Evolutionary conservation across 1,140 invertebrate species (phyloP).

Genomic region (Lordiphosa stackelbergi): DNA sequence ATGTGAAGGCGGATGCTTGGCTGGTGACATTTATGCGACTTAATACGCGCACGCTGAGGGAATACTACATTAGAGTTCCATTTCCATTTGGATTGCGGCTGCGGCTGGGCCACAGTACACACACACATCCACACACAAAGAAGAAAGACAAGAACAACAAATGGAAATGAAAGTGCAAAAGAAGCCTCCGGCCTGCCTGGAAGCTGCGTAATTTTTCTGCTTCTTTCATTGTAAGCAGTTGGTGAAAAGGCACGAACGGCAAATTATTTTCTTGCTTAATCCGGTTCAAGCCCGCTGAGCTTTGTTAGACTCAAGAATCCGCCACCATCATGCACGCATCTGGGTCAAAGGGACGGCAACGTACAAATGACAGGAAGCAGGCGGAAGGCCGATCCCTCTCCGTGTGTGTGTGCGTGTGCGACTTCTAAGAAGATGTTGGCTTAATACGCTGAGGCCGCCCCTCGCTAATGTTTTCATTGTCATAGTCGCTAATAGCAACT

Average conservation of each 20-base stretch:
- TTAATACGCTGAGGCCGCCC: conserved; percentile 24
- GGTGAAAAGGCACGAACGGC: conserved; percentile 68
- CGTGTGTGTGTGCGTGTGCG: conserved; percentile 14
- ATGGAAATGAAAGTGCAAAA: conserved; percentile 23
- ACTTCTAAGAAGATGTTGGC: conserved; percentile 31
- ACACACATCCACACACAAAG: conserved; percentile 7
- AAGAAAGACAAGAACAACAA: conserved; percentile 17
- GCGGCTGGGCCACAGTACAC: conserved; percentile 12
- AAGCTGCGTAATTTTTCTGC: conserved; percentile 22
- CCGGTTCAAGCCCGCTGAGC: conserved; percentile 66
- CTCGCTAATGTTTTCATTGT: conserved; percentile 60
- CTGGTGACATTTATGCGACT: conserved; percentile 66
- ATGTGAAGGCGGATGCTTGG: conserved; percentile 35
- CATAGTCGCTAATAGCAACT: conserved; percentile 68
- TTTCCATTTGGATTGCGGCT: conserved; percentile 51
- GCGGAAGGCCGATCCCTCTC: conserved; percentile 3
- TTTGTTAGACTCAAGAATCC: conserved; percentile 33
- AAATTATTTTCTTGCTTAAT: conserved; percentile 74
- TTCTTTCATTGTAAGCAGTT: conserved; percentile 37
- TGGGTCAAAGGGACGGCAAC: conserved; percentile 57
- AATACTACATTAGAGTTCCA: conserved; percentile 68
- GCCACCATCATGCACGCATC: conserved; percentile 38
- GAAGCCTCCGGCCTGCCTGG: neutral
- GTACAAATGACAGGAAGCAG: conserved; percentile 50
- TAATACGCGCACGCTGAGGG: conserved; percentile 61